Evolutionary conservation across 2,797 vertebrate genomes (phyloP), one percentile per base, ranked within the genome.

Genomic region (Aythya fuligula): DNA sequence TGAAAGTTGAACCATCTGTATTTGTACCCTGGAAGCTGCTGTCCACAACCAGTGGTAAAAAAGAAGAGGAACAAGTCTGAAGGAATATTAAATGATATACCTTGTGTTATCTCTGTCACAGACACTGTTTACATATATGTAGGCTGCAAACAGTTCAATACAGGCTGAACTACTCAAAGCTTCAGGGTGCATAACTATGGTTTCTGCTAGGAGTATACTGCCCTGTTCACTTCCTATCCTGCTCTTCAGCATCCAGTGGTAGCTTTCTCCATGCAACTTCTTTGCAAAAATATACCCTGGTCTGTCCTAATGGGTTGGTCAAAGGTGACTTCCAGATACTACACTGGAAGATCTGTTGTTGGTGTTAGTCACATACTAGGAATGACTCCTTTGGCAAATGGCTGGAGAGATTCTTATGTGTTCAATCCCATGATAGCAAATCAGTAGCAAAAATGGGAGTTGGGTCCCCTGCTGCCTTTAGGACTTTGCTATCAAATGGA

Each of bases 1-100:
- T 80, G 54, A 51, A 86, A 90, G 62, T 1, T 69, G 3, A 3
- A 27, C 36, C 1, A n/a, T 64, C 66, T 84, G 66, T 75, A 36
- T 91, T 93, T 87, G 45, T 80, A 45, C n/a, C 41, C 32, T 66
- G 73, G 71, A 91, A 74, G 60, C 58, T 84, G 39, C 80, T 95
- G 38, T 28, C 77, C 51, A 34, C 86, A 92, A 58, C 25, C 11
- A 9, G 10, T 49, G 45, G 36, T 62, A 80, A 87, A 93, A 75
- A 39, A 51, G 58, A 89, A 85, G 76, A 93, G 85, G 71, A 94
- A 92, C 76, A 67, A 73, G 72, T 67, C 64, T n/a, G 56, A 73
- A 92, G 36, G 67, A 73, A 21, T 85, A 58, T 73, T 56, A 79
- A 90, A 47, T 36, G 11, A 92, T 51, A 64, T 53, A 47, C 9